Conservation (phyloP, 2,888 invertebrate species). For the Eudasyphora cyanicolor region DNA sequence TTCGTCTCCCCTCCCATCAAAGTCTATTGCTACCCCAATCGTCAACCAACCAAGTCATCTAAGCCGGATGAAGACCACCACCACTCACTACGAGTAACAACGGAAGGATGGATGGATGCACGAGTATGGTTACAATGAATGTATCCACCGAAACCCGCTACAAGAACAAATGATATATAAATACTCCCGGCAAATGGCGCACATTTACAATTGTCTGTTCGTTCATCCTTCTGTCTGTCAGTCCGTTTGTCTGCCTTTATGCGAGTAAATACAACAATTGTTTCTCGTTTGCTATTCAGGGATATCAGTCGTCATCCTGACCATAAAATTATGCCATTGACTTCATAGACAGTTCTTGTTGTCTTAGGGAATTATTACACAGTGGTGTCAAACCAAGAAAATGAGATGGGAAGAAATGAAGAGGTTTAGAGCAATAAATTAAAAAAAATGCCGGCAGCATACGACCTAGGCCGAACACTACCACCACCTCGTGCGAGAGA, state of each 20-base stretch:
- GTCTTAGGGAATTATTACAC: background rate
- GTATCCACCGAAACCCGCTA: conserved; percentile 21
- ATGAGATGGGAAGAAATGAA: too few relatives aligned
- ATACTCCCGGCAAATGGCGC: background rate
- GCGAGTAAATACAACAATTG: background rate
- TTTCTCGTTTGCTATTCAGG: background rate
- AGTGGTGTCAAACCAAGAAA: background rate
- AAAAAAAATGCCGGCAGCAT: too few relatives aligned
- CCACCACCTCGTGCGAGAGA: too few relatives aligned
- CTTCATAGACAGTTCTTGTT: background rate
- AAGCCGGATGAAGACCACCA: conserved; percentile 13
- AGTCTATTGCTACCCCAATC: background rate
- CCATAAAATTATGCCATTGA: conserved; percentile 5
- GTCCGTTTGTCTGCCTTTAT: background rate
- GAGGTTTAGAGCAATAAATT: too few relatives aligned
- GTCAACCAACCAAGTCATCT: background rate
- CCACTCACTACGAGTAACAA: too few relatives aligned
- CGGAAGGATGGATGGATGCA: background rate
- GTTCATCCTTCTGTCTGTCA: conserved; percentile 8
- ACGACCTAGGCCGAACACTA: too few relatives aligned
- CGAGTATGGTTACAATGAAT: conserved; percentile 53
- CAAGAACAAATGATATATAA: background rate
- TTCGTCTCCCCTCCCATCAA: background rate
- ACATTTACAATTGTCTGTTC: conserved; percentile 2
- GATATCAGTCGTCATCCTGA: background rate